Conservation (phyloP, 2,797 vertebrate species). For the Gymnoscopelus braueri region DNA sequence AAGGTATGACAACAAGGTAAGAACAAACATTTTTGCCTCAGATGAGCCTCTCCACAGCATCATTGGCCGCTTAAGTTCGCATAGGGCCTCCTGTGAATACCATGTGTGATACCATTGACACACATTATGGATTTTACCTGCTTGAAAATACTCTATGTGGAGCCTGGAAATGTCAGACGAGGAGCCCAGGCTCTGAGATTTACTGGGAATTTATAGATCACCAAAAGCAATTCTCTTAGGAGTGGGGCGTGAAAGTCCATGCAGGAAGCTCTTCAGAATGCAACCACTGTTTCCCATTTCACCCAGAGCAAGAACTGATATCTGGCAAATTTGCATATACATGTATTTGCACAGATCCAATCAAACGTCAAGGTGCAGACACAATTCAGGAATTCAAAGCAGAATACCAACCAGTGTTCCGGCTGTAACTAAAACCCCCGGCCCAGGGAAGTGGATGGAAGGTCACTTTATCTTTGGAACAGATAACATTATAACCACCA, state of each 20-base stretch:
- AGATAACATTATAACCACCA: conserved; percentile 76
- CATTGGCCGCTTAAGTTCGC: conserved; percentile 68
- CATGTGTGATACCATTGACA: conserved; percentile 83
- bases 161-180: conserved; percentile 82
- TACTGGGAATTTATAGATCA: conserved; percentile 83
- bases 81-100: conserved; percentile 65
- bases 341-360: conserved; percentile 84
- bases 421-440: conserved; percentile 75
- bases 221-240: conserved; percentile 69
- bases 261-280: conserved; percentile 72
- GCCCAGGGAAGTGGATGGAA: conserved; percentile 40
- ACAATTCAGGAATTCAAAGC: conserved; percentile 78
- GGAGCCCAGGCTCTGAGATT: conserved; percentile 74
- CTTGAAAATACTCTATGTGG: conserved; percentile 82
- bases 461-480: conserved; percentile 66
- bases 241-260: conserved; percentile 55
- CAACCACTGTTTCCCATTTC: conserved; percentile 76
- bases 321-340: conserved; percentile 82
- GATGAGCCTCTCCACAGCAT: conserved; percentile 71
- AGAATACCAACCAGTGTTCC: conserved; percentile 72
- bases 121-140: conserved; percentile 85
- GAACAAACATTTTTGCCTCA: conserved; percentile 80
- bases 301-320: conserved; percentile 77
- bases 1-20: conserved; percentile 72
- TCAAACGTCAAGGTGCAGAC: conserved; percentile 82